Percentiles rank a stretch among this genome's conserved stretches.
These are phyloP conservation scores for Zaprionus gabonicus DNA, from an alignment of 1,140 invertebrate species.

Conservation along the genomic window DNA sequence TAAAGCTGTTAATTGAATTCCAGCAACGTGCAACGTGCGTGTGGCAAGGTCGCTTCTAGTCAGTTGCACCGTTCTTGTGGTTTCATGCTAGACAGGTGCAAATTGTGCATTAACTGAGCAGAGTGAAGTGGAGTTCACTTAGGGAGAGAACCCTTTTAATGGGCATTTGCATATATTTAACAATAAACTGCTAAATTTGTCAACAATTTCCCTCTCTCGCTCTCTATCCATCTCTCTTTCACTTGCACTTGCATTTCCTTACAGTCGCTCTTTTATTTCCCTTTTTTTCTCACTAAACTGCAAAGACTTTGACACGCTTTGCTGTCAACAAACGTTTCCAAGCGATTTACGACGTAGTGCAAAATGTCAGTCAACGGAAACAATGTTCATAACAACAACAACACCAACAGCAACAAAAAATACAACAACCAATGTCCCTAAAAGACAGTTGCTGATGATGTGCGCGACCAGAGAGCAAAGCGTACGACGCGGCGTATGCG, in stretches of 20 bases:
- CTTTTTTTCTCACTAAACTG: background rate
- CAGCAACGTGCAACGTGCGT: slow-evolving; percentile 27
- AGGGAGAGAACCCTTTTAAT: slow-evolving; percentile 43
- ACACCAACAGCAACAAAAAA: slow-evolving; percentile 28
- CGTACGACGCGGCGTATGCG: slow-evolving; percentile 62
- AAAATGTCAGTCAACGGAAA: slow-evolving; percentile 32
- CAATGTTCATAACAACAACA: slow-evolving; percentile 12
- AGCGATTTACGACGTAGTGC: slow-evolving; percentile 47
- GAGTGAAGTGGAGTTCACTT: background rate
- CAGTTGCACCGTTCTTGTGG: slow-evolving; percentile 9
- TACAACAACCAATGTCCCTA: slow-evolving; percentile 36
- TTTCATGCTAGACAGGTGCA: slow-evolving; percentile 23
- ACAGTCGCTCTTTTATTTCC: background rate
- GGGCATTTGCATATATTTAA: slow-evolving; percentile 59
- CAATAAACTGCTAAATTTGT: slow-evolving; percentile 4
- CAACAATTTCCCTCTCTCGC: slow-evolving; percentile 7
- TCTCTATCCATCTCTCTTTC: slow-evolving; percentile 1
- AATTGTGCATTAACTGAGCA: slow-evolving; percentile 36
- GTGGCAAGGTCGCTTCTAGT: slow-evolving; percentile 26
- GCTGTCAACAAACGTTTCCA: slow-evolving; percentile 24
- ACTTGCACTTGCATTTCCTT: background rate
- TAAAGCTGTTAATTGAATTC: slow-evolving; percentile 68
- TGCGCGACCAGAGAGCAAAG: slow-evolving; percentile 3
- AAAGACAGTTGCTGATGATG: slow-evolving; percentile 31
- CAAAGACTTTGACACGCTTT: slow-evolving; percentile 9